phyloP scores from a whole-genome alignment of 1,140 invertebrate genomes.

The Pemphigus obesinymphae region DNA sequence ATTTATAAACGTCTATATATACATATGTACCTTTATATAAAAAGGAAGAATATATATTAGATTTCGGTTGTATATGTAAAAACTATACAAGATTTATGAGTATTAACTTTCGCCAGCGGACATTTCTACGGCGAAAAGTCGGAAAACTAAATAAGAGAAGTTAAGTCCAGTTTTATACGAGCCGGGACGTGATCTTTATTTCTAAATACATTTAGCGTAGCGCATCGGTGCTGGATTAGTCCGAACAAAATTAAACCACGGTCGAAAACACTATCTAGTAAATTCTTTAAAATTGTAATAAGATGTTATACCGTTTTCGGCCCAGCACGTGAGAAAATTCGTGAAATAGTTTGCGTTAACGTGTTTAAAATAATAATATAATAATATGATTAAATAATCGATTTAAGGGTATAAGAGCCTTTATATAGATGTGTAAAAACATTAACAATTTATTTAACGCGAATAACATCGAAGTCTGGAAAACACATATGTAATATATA shows the following conservation, averaged over 20 bases:
- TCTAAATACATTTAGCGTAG: neutral
- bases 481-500: too few relatives aligned
- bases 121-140: neutral
- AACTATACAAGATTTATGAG: neutral
- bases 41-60: neutral
- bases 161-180: neutral
- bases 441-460: too few relatives aligned
- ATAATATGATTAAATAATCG: too few relatives aligned
- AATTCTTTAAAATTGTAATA: neutral
- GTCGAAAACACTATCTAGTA: neutral
- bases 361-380: too few relatives aligned
- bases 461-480: too few relatives aligned
- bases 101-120: neutral
- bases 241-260: neutral
- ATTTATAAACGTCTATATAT: too few relatives aligned
- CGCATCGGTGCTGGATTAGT: neutral
- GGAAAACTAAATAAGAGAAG: neutral
- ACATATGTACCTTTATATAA: too few relatives aligned
- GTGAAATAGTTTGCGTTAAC: neutral
- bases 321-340: neutral
- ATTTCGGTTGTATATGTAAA: neutral
- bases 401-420: too few relatives aligned
- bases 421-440: too few relatives aligned
- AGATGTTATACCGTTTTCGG: neutral
- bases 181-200: neutral